These are phyloP conservation scores for Sakesphorus luctuosus DNA, from an alignment of 2,113 vertebrate species.

Conservation along the genomic window DNA sequence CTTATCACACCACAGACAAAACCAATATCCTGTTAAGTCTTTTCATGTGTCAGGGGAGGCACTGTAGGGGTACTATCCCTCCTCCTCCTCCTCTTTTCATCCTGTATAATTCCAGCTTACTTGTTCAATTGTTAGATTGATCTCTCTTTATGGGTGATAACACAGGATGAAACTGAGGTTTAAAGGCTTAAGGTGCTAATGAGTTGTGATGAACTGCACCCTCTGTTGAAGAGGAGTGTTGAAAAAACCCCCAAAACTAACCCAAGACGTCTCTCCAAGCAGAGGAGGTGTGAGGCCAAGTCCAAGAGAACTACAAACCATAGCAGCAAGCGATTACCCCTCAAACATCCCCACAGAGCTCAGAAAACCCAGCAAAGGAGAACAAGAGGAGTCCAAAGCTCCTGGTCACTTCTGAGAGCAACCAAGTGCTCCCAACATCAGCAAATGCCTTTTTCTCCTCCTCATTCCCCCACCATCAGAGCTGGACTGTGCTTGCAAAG, in stretches of 20 bases:
- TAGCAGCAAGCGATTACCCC: neutral
- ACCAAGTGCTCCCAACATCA: neutral
- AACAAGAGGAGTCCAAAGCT: neutral
- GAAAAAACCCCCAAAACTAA: neutral
- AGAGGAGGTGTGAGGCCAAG: rapidly evolving
- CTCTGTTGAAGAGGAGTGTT: neutral
- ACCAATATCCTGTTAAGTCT: neutral
- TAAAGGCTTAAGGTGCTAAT: neutral
- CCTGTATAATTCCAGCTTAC: neutral
- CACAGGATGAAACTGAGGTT: neutral
- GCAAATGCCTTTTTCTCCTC: neutral
- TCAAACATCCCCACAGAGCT: neutral
- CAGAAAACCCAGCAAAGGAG: neutral
- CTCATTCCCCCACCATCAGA: too few relatives aligned
- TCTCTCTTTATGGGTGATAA: neutral
- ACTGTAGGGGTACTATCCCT: neutral
- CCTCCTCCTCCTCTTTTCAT: neutral
- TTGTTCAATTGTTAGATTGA: neutral
- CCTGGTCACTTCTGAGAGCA: rapidly evolving
- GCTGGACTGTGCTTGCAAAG: neutral
- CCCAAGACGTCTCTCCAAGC: neutral
- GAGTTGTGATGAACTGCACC: neutral
- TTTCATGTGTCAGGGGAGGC: neutral
- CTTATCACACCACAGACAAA: neutral
- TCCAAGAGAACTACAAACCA: neutral